phyloP scores from a whole-genome alignment of 2,888 invertebrate species.

The Scrobipalpa costella region DNA sequence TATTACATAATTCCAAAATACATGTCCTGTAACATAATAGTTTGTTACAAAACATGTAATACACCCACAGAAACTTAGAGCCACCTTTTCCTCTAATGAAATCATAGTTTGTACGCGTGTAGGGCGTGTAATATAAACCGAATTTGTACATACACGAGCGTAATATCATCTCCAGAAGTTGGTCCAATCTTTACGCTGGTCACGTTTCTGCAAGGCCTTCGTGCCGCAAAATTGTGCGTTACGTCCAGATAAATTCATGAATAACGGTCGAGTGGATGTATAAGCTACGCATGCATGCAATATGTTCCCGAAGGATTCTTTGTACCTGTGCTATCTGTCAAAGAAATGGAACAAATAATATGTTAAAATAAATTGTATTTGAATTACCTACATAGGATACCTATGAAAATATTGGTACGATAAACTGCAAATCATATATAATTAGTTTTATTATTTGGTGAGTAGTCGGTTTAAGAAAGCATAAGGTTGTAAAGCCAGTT shows the following conservation, averaged over 20 bases:
- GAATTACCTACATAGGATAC: too few species aligned
- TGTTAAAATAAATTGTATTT: too few species aligned
- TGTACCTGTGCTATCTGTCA: background rate
- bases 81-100: constrained; percentile 16
- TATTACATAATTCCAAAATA: too few species aligned
- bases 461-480: too few species aligned
- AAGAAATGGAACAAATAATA: background rate
- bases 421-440: too few species aligned
- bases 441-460: background rate
- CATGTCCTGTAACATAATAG: too few species aligned
- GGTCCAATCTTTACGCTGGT: constrained; percentile 35
- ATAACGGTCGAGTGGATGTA: constrained; percentile 39
- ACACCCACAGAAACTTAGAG: background rate
- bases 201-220: constrained; percentile 40
- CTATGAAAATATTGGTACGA: too few species aligned
- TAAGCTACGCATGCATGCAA: constrained; percentile 32
- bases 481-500: too few species aligned
- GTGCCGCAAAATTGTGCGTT: constrained; percentile 43
- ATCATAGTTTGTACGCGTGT: constrained; percentile 20
- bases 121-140: constrained; percentile 20
- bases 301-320: background rate
- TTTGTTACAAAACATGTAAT: background rate
- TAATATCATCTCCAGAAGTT: constrained; percentile 27
- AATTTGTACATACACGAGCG: constrained; percentile 24
- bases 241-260: constrained; percentile 45